A percentile compares a stretch with the other conserved stretches of the same genome.
Evolutionary conservation across 2,113 vertebrate species (phyloP).

Genomic region (Merops nubicus): DNA sequence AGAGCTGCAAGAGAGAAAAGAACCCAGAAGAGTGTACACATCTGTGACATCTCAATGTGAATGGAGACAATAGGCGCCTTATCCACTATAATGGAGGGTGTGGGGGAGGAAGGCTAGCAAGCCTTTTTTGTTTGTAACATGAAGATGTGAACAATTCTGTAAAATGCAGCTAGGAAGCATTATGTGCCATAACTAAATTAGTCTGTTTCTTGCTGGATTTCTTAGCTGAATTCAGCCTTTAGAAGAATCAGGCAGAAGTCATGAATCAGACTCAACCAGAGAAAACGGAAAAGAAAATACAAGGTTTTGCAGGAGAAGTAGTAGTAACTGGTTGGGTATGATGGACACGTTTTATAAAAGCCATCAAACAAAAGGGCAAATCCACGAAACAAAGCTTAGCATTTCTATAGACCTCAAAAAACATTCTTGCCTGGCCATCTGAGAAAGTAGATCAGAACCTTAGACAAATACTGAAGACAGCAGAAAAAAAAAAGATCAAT

Average conservation of each 20-base stretch:
- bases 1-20: constrained; percentile 10
- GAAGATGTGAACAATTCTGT: neutral
- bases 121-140: neutral
- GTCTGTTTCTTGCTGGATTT: neutral
- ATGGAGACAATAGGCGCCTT: constrained; percentile 37
- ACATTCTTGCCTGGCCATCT: neutral
- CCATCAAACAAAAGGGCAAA: neutral
- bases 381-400: neutral
- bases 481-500: neutral
- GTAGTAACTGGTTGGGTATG: neutral
- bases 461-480: neutral
- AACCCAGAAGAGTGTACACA: constrained; percentile 17
- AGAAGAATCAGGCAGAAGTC: neutral
- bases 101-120: neutral
- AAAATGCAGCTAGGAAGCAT: neutral
- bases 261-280: neutral
- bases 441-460: neutral
- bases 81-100: neutral
- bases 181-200: neutral
- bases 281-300: neutral
- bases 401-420: neutral
- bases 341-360: neutral
- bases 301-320: neutral
- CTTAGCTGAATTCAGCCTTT: neutral
- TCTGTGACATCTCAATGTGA: constrained; percentile 51